Conservation (phyloP, 2,888 invertebrate genomes). For the Notodonta dromedarius region DNA sequence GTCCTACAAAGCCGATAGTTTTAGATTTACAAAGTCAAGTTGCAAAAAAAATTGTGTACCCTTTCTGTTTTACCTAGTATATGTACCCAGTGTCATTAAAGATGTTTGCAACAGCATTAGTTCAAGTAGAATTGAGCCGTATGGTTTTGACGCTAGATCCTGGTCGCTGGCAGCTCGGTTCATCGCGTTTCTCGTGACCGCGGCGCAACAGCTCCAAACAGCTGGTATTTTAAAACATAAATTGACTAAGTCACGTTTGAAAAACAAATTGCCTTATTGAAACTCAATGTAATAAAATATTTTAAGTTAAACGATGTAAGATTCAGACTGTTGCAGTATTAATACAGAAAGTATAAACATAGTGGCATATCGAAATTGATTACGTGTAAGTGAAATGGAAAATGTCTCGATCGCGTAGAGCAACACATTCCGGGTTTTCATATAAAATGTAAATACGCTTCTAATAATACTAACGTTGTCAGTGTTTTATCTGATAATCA, state of each 20-base stretch:
- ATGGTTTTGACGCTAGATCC: too few relatives aligned
- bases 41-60: too few relatives aligned
- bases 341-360: constrained; percentile 58
- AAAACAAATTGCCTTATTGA: constrained; percentile 60
- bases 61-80: too few relatives aligned
- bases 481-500: constrained; percentile 16
- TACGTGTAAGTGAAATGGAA: constrained; percentile 37
- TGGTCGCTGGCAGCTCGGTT: too few relatives aligned
- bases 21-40: too few relatives aligned
- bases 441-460: constrained; percentile 43
- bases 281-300: constrained; percentile 43
- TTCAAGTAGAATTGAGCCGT: too few relatives aligned
- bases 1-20: too few relatives aligned
- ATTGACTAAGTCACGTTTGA: constrained; percentile 27
- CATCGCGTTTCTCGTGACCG: too few relatives aligned
- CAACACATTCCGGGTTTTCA: constrained; percentile 46
- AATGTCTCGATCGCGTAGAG: constrained; percentile 23
- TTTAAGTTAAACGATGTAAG: constrained; percentile 45
- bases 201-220: neutral
- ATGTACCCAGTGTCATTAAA: too few relatives aligned
- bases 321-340: constrained; percentile 75
- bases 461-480: constrained; percentile 25
- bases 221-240: constrained; percentile 34
- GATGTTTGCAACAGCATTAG: too few relatives aligned
- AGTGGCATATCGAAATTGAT: constrained; percentile 64